Conservation (phyloP, 2,797 vertebrate genomes). For the Nannoperca obscura region DNA sequence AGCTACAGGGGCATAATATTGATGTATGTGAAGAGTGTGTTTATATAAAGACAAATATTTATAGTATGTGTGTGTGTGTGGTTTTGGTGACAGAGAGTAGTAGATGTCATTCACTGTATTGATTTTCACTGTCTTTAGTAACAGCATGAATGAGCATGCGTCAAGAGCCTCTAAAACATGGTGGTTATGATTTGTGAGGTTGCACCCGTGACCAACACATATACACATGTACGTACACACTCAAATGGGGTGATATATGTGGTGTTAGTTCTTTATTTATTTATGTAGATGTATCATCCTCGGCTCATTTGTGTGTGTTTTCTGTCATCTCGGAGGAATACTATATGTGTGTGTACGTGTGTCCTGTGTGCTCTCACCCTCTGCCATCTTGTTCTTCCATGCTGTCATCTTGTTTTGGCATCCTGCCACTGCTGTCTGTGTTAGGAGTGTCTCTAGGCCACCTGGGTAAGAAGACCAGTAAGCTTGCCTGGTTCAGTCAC, state of each 20-base stretch:
- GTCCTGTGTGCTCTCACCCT: conserved; percentile 47
- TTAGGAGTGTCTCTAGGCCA: conserved; percentile 80
- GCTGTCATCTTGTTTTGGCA: conserved; percentile 50
- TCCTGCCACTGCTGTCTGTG: conserved; percentile 50
- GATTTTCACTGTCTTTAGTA: conserved; percentile 33
- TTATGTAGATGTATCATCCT: conserved; percentile 9
- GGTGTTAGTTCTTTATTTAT: conserved; percentile 17
- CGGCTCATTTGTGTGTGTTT: conserved; percentile 30
- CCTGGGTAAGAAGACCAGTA: conserved; percentile 88
- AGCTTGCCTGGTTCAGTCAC: conserved; percentile 89
- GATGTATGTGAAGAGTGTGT: conserved; percentile 28
- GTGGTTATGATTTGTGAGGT: background rate
- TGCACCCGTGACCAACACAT: background rate
- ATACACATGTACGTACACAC: background rate
- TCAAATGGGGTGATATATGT: background rate
- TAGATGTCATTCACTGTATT: conserved; percentile 11
- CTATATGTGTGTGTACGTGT: conserved; percentile 27
- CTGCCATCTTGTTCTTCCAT: conserved; percentile 56
- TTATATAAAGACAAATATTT: conserved; percentile 34
- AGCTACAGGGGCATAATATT: conserved; percentile 15
- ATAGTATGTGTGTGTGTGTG: background rate
- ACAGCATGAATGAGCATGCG: background rate
- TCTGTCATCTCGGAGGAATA: conserved; percentile 25
- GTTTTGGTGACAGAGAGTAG: conserved; percentile 13
- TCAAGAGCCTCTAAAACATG: conserved; percentile 1